phyloP scores from a whole-genome alignment of 2,113 vertebrate species.

The Gambusia affinis region DNA sequence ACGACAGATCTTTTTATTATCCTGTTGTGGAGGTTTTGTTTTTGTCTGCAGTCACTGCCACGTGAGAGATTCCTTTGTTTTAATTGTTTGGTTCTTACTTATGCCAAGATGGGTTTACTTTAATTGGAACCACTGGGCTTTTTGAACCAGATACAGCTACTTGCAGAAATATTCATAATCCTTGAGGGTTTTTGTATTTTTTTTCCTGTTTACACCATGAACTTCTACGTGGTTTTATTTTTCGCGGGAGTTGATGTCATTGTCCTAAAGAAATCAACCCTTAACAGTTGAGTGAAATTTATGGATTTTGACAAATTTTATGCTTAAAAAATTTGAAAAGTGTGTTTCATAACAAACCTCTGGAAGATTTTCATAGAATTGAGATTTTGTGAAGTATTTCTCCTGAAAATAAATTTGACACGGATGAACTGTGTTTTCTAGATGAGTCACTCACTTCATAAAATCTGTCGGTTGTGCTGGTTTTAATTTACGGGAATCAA shows the following conservation, averaged over 20 bases:
- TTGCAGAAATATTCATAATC: neutral
- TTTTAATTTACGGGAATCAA: no score
- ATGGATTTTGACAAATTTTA: neutral
- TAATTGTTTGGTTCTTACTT: constrained; percentile 47
- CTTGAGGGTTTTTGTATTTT: neutral
- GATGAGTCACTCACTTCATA: no score
- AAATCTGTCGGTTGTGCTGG: no score
- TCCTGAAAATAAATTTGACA: no score
- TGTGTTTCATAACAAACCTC: neutral
- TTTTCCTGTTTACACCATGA: neutral
- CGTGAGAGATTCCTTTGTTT: constrained; percentile 18
- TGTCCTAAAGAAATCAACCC: neutral
- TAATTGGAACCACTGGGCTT: constrained; percentile 47
- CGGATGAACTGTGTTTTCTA: no score
- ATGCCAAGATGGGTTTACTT: constrained; percentile 23
- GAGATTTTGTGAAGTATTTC: no score
- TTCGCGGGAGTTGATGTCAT: neutral
- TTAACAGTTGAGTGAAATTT: neutral
- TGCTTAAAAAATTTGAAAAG: neutral
- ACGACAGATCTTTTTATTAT: neutral
- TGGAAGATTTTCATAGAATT: no score
- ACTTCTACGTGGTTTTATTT: neutral
- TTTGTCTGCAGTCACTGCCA: constrained; percentile 34
- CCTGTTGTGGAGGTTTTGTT: neutral
- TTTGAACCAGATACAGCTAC: constrained; percentile 29